Base-by-base conservation (phyloP, 2,888 invertebrate species). In the Habrosyne pyritoides region DNA sequence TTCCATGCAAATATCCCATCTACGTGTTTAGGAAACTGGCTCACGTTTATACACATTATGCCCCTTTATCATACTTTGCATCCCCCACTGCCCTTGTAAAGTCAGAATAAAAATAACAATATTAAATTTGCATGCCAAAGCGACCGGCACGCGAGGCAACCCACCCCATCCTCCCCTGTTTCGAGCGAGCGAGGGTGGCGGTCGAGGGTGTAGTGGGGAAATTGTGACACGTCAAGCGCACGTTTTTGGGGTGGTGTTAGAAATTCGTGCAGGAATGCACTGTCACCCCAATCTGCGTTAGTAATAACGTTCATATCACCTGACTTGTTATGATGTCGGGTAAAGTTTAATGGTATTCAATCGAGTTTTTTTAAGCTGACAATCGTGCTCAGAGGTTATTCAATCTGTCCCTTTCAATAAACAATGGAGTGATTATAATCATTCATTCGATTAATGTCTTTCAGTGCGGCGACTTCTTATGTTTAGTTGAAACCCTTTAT, bases 21-120 rank as follows among this genome's bases (percentile, higher is more conserved):
- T 30, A 28, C 50, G 28, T 50, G 22, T 48, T 46, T 48, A 22
- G 61, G 57, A 67, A 69, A 71, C 67, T 58, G 57, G 59, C 59
- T 56, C 61, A 67, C 59, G 63, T 69, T 72, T 67, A 65, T 68
- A 69, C 60, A 71, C 64, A 62, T 69, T 68, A 71, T 70, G 63
- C 66, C 66, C 73, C 64, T 71, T 84, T 84, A 84, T 85, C 81
- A 83, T 79, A 81, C 81, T 83, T 81, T 79, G 73, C 75, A 67
- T 83, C 83, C 84, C 84, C 86, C 81, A 86, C 83, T 91, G 89
- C 87, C 90, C 91, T 91, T 89, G 90, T 87, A 79, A 86, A 86
- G 84, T 86, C 73, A 62, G 73, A 86, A 85, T 87, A 87, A 88
- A 86, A 89, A 85, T 87, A 88, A 87, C 84, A 84, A 82, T 81